phyloP scores from a whole-genome alignment of 2,113 vertebrate genomes.

The Rattus rattus region DNA sequence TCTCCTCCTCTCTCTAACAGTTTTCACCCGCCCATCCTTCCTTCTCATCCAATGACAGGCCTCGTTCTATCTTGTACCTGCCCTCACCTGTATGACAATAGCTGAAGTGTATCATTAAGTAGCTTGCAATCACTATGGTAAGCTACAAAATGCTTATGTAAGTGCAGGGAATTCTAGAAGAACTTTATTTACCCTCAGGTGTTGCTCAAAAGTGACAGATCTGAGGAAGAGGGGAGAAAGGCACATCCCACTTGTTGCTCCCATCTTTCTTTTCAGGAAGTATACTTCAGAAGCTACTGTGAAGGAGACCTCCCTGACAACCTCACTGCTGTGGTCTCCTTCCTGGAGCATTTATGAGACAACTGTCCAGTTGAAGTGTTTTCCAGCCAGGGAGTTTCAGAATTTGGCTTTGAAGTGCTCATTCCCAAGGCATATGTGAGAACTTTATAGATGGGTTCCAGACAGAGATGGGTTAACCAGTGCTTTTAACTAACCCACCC shows the following conservation, averaged over 20 bases:
- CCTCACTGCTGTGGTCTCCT: not conserved
- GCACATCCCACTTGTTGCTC: not conserved
- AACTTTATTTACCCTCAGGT: too few species aligned
- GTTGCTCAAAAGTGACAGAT: not conserved
- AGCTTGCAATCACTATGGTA: not conserved
- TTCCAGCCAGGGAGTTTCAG: not conserved
- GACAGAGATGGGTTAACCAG: accelerated
- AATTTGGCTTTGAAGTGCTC: not conserved
- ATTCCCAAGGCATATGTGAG: not conserved
- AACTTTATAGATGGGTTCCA: not conserved
- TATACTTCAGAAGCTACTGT: not conserved
- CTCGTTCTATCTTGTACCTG: too few species aligned
- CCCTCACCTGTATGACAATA: too few species aligned
- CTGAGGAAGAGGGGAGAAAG: not conserved
- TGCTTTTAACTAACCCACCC: too few species aligned
- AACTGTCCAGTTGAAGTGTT: not conserved
- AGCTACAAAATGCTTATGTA: not conserved
- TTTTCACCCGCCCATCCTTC: too few species aligned
- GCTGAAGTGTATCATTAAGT: too few species aligned
- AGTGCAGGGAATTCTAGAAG: not conserved
- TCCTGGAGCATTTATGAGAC: not conserved
- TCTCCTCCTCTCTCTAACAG: too few species aligned
- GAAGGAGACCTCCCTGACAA: not conserved
- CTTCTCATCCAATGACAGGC: too few species aligned
- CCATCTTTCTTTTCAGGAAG: not conserved